Evolutionary conservation across 2,888 invertebrate species (phyloP).

Genomic region (Lamellibrachia columna): DNA sequence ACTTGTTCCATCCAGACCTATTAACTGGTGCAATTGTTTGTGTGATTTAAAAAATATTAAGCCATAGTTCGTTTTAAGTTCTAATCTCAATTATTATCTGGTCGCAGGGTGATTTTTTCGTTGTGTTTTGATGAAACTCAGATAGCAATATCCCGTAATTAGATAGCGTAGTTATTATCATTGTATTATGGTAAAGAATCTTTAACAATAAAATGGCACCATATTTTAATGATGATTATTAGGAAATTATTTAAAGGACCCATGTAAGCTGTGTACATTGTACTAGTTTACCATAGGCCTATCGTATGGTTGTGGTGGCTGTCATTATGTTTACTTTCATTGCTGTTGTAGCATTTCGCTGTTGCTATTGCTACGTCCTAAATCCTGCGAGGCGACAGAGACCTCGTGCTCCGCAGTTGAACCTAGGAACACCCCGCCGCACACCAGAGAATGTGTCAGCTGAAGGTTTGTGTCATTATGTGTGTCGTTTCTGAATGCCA

Average conservation of each 20-base stretch:
- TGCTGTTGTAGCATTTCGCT: conserved; percentile 77
- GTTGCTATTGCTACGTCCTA: conserved; percentile 87
- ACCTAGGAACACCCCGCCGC: not conserved
- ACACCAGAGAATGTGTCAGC: not conserved
- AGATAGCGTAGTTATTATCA: not conserved
- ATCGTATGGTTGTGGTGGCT: not conserved
- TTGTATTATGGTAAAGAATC: not conserved
- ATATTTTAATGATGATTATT: not conserved
- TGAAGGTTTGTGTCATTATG: not conserved
- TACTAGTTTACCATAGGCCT: not conserved
- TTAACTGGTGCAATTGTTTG: too few species aligned
- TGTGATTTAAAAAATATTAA: too few species aligned
- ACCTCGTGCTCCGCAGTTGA: conserved; percentile 76
- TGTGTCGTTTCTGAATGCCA: not conserved
- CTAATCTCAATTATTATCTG: too few species aligned
- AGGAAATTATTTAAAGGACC: not conserved
- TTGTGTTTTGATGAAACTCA: not conserved
- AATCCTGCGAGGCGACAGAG: conserved; percentile 90
- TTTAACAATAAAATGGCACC: not conserved
- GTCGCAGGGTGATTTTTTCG: too few species aligned
- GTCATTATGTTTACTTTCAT: not conserved
- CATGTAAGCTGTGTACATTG: not conserved
- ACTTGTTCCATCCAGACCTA: too few species aligned
- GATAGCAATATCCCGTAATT: not conserved
- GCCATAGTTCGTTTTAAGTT: too few species aligned